Conservation (phyloP, 2,888 invertebrate genomes). For the Troides helena region DNA sequence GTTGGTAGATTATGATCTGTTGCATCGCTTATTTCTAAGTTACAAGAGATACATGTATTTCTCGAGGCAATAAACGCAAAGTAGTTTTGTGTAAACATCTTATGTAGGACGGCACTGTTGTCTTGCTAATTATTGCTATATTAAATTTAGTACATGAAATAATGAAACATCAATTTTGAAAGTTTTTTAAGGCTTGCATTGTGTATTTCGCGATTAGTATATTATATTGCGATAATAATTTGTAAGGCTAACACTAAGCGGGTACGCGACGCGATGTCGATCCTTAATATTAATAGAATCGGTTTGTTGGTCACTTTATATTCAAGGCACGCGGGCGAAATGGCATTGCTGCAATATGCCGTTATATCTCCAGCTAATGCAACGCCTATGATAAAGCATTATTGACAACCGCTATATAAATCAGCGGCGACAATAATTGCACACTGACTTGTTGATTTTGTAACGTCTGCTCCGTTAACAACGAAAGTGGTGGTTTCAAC, state of each 20-base stretch:
- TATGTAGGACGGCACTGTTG: too few relatives aligned
- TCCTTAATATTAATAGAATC: constrained; percentile 19
- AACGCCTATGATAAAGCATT: constrained; percentile 26
- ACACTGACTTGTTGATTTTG: constrained; percentile 16
- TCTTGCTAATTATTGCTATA: too few relatives aligned
- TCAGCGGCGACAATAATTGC: constrained; percentile 20
- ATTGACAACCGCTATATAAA: constrained; percentile 28
- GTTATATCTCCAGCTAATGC: constrained; percentile 25
- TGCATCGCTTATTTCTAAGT: too few relatives aligned
- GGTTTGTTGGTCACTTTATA: constrained; percentile 27
- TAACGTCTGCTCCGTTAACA: constrained; percentile 6
- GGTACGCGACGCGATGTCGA: constrained; percentile 5
- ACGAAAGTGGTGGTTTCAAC: constrained; percentile 15
- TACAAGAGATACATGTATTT: too few relatives aligned
- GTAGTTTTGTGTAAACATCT: too few relatives aligned
- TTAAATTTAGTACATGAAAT: too few relatives aligned
- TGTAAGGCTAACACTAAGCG: neutral
- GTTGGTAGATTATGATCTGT: too few relatives aligned
- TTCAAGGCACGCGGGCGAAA: constrained; percentile 24
- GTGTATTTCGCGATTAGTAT: neutral
- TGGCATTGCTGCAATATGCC: constrained; percentile 22
- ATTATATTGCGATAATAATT: neutral
- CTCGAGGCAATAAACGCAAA: too few relatives aligned
- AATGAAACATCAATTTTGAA: too few relatives aligned
- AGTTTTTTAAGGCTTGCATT: neutral